phyloP scores from a whole-genome alignment of 2,797 vertebrate species.

The Platyrinchus mystaceus region DNA sequence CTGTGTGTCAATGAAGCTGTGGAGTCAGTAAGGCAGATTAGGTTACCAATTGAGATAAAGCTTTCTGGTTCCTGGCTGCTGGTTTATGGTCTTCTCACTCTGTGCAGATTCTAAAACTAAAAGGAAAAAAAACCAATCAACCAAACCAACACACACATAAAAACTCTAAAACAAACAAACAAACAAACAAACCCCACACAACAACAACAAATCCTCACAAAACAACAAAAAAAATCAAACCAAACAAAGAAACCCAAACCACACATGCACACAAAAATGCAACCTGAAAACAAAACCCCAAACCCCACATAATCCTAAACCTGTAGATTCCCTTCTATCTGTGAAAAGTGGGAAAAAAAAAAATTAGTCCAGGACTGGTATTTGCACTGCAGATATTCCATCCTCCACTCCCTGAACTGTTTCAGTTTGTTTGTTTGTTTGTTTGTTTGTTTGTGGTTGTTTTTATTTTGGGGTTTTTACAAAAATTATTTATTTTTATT shows the following conservation, averaged over 20 bases:
- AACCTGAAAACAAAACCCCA: background rate
- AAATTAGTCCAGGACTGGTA: background rate
- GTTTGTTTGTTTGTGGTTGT: background rate
- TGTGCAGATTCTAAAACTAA: background rate
- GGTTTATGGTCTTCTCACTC: background rate
- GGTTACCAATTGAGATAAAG: background rate
- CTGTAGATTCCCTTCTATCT: background rate
- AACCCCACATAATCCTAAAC: background rate
- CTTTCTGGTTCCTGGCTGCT: background rate
- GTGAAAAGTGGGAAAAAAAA: background rate
- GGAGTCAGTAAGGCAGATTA: background rate
- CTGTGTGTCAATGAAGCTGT: background rate
- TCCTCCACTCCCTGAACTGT: background rate
- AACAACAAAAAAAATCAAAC: background rate
- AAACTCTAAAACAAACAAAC: background rate
- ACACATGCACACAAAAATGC: background rate
- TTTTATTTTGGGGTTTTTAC: background rate
- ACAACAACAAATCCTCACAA: background rate
- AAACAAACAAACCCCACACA: background rate
- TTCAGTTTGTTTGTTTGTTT: background rate
- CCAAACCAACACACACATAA: background rate
- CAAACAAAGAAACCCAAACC: background rate
- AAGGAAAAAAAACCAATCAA: background rate
- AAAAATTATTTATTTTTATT: background rate
- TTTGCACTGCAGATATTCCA: background rate